Evolutionary conservation across 2,797 vertebrate species (phyloP).

Genomic region (Lateolabrax maculatus): DNA sequence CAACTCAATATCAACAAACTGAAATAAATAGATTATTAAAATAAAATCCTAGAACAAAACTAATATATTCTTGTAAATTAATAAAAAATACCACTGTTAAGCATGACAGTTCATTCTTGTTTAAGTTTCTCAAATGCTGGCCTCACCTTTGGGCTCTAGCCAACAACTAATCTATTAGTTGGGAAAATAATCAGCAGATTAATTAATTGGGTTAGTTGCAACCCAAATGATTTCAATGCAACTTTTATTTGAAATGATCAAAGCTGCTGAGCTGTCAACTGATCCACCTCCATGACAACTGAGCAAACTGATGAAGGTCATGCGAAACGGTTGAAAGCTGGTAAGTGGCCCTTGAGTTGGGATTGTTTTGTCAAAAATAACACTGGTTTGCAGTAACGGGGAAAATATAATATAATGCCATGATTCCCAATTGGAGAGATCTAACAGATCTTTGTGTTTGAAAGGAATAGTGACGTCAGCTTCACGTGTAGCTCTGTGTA

Average conservation of each 20-base stretch:
- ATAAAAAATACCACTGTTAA: not conserved
- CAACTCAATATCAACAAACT: not conserved
- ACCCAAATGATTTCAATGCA: not conserved
- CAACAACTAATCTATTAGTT: not conserved
- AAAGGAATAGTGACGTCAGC: not conserved
- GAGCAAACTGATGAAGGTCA: not conserved
- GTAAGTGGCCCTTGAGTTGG: not conserved
- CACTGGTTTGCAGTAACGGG: not conserved
- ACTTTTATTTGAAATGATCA: not conserved
- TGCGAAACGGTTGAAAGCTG: not conserved
- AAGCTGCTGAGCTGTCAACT: not conserved
- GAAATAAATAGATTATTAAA: not conserved
- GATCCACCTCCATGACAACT: not conserved
- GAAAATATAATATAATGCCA: not conserved
- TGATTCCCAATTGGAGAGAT: not conserved
- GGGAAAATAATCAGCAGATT: not conserved
- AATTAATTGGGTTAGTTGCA: not conserved
- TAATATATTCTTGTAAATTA: not conserved
- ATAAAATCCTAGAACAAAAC: not conserved
- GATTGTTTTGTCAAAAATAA: conserved; percentile 1
- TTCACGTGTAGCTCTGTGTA: not conserved
- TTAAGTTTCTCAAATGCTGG: no score
- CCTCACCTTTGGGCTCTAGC: no score
- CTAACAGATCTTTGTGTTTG: not conserved
- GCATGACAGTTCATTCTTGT: not conserved